Conservation (phyloP, 2,113 vertebrate genomes). For the Emydura subglobosa region DNA sequence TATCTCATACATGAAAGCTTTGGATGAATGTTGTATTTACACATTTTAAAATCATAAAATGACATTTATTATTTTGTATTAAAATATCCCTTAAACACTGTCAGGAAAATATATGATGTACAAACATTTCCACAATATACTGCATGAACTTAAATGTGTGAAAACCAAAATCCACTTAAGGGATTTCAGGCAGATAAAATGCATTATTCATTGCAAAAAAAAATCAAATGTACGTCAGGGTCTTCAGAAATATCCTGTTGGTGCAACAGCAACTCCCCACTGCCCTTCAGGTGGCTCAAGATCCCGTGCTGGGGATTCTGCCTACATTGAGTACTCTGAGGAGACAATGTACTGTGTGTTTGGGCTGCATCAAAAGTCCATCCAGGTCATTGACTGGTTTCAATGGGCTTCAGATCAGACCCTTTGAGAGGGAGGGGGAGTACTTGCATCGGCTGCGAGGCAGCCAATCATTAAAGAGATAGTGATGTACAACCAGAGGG, state of each 20-base stretch:
- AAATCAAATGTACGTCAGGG: not conserved
- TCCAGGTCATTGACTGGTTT: not conserved
- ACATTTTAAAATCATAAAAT: not conserved
- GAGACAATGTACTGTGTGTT: not conserved
- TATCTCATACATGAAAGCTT: not conserved
- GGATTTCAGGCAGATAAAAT: not conserved
- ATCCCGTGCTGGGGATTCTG: not conserved
- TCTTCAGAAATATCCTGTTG: not conserved
- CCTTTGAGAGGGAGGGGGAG: slow-evolving; percentile 12
- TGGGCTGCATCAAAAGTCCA: not conserved
- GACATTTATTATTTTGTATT: not conserved
- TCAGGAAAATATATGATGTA: not conserved
- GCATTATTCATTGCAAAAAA: not conserved
- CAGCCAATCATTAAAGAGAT: slow-evolving; percentile 37
- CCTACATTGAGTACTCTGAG: not conserved
- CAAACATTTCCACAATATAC: not conserved
- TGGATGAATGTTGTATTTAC: not conserved
- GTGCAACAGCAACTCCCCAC: not conserved
- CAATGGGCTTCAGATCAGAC: not conserved
- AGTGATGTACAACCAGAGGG: slow-evolving; percentile 28
- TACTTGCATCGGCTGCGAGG: slow-evolving; percentile 23
- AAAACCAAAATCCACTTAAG: not conserved
- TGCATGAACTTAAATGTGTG: not conserved
- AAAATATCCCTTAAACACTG: not conserved
- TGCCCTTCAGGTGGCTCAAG: not conserved